Evolutionary conservation across 2,113 vertebrate genomes (phyloP).

Genomic region (Siniperca chuatsi): DNA sequence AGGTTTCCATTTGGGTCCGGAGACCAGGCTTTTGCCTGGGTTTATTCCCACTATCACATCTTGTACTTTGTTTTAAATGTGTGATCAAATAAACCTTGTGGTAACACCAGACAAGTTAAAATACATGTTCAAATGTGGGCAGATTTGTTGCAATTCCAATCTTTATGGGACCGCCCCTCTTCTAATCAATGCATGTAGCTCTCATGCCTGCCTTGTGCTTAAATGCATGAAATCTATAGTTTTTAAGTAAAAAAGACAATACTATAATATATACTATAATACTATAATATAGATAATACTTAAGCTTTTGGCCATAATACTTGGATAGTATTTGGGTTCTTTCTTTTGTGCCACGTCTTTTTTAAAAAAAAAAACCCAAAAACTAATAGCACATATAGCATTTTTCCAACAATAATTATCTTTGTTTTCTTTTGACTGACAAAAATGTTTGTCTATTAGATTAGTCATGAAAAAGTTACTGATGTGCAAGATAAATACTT

Average conservation of each 20-base stretch:
- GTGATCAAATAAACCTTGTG: neutral
- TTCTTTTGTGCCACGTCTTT: too few relatives aligned
- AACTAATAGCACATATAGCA: too few relatives aligned
- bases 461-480: neutral
- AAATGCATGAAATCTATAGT: too few relatives aligned
- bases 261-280: too few relatives aligned
- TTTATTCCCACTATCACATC: constrained; percentile 7
- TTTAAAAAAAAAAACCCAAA: too few relatives aligned
- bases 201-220: neutral
- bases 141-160: neutral
- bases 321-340: too few relatives aligned
- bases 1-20: neutral
- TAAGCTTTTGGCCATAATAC: too few relatives aligned
- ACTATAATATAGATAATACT: too few relatives aligned
- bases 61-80: constrained; percentile 19
- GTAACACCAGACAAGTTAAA: neutral
- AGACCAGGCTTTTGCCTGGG: neutral
- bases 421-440: neutral
- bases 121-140: neutral
- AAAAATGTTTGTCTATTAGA: neutral
- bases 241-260: too few relatives aligned
- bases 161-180: neutral
- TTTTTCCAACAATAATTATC: too few relatives aligned
- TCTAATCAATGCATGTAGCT: neutral
- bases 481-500: neutral